phyloP scores from a whole-genome alignment of 2,888 invertebrate species.

The Ommatoiulus sabulosus region DNA sequence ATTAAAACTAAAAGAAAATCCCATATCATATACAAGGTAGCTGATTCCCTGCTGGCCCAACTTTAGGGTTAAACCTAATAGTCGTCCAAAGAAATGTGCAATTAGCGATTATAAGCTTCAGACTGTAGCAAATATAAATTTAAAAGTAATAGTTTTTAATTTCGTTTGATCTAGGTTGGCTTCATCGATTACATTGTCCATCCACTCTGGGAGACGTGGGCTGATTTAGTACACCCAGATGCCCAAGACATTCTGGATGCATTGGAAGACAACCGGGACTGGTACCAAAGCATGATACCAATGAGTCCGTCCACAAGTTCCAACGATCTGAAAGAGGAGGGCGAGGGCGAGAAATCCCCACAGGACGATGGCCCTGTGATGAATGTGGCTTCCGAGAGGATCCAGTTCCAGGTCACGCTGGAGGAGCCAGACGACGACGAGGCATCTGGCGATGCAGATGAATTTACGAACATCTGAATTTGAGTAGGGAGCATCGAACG shows the following conservation, averaged over 20 bases:
- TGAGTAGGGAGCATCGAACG: background rate
- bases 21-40: too few relatives aligned
- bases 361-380: conserved; percentile 58
- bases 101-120: too few relatives aligned
- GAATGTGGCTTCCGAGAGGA: conserved; percentile 70
- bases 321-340: conserved; percentile 62
- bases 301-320: conserved; percentile 78
- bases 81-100: too few relatives aligned
- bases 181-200: conserved; percentile 99
- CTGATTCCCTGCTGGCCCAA: too few relatives aligned
- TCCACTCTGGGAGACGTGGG: conserved; percentile 99
- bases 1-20: too few relatives aligned
- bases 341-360: conserved; percentile 69
- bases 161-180: conserved; percentile 77
- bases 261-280: conserved; percentile 97
- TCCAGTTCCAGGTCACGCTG: conserved; percentile 76
- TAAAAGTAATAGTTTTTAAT: conserved; percentile 17
- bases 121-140: too few relatives aligned
- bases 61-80: too few relatives aligned
- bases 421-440: conserved; percentile 79
- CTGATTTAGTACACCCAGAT: conserved; percentile 98
- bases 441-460: conserved; percentile 67
- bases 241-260: conserved; percentile 98
- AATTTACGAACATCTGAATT: conserved; percentile 59
- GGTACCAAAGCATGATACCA: conserved; percentile 94